phyloP scores from a whole-genome alignment of 1,140 invertebrate genomes.

The Rhizoglyphus robini region DNA sequence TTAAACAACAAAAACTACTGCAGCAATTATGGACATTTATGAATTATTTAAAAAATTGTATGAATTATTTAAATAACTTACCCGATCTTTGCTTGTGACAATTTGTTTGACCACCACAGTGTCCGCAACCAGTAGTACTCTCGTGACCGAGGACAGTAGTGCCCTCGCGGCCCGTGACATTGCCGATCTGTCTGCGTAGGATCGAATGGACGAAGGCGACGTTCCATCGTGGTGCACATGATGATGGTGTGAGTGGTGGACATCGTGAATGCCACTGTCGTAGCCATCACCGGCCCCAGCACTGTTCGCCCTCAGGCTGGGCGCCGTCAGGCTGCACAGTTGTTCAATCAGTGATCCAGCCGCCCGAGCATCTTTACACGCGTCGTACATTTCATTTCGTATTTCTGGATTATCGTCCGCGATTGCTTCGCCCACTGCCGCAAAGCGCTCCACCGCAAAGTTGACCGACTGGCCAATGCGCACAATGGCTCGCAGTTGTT shows the following conservation, averaged over 20 bases:
- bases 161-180: conserved; percentile 80
- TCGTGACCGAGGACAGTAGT: conserved; percentile 82
- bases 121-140: conserved; percentile 94
- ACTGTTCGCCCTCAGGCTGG: not conserved
- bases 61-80: conserved; percentile 37
- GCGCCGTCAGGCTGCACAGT: not conserved
- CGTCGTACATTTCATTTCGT: conserved; percentile 90
- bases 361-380: conserved; percentile 85
- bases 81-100: conserved; percentile 88
- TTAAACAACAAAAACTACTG: no score
- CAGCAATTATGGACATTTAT: no score
- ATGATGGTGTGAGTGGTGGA: not conserved
- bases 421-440: conserved; percentile 92
- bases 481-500: conserved; percentile 56
- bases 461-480: conserved; percentile 88
- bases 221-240: not conserved
- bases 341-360: conserved; percentile 46
- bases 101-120: conserved; percentile 95
- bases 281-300: not conserved
- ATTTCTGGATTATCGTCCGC: conserved; percentile 95
- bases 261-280: not conserved
- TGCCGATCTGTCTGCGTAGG: conserved; percentile 27
- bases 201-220: conserved; percentile 10
- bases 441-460: conserved; percentile 90
- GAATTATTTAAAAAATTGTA: no score